Conservation (phyloP, 1,140 invertebrate genomes). For the Drosophila novamexicana region DNA sequence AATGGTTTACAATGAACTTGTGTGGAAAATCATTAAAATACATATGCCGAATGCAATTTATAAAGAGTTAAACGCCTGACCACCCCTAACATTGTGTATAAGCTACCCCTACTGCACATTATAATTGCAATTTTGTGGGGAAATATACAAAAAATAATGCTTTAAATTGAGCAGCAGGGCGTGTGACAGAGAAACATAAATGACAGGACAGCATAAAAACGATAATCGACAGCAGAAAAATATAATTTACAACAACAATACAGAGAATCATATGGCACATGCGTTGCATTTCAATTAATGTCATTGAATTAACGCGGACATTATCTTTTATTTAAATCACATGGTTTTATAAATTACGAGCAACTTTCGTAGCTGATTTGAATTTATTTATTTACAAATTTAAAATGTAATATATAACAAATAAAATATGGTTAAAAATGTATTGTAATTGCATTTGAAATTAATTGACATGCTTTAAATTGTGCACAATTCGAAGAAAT, state of each 20-base stretch:
- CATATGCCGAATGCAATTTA: conserved; percentile 19
- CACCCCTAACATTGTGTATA: background rate
- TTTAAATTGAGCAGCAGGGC: conserved; percentile 59
- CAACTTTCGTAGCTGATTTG: conserved; percentile 28
- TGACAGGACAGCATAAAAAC: conserved; percentile 34
- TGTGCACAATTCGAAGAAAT: conserved; percentile 9
- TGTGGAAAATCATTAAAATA: conserved; percentile 20
- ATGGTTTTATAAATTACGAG: conserved; percentile 28
- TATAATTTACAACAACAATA: conserved; percentile 10
- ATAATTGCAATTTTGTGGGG: conserved; percentile 63
- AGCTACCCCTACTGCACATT: conserved; percentile 13
- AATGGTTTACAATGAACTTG: conserved; percentile 6
- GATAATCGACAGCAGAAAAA: conserved; percentile 4
- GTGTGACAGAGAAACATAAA: conserved; percentile 53
- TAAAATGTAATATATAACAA: conserved; percentile 16
- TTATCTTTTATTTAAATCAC: conserved; percentile 34
- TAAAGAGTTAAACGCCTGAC: background rate
- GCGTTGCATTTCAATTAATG: conserved; percentile 64
- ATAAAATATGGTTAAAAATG: conserved; percentile 19
- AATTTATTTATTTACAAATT: conserved; percentile 32
- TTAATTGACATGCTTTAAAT: conserved; percentile 36
- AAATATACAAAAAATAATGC: conserved; percentile 42
- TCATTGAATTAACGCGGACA: conserved; percentile 24
- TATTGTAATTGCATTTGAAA: conserved; percentile 28
- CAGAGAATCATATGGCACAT: conserved; percentile 32